A percentile compares a stretch with the other conserved stretches of the same genome.
Conservation (phyloP, 2,797 vertebrate species). For the Bufotes viridis region DNA sequence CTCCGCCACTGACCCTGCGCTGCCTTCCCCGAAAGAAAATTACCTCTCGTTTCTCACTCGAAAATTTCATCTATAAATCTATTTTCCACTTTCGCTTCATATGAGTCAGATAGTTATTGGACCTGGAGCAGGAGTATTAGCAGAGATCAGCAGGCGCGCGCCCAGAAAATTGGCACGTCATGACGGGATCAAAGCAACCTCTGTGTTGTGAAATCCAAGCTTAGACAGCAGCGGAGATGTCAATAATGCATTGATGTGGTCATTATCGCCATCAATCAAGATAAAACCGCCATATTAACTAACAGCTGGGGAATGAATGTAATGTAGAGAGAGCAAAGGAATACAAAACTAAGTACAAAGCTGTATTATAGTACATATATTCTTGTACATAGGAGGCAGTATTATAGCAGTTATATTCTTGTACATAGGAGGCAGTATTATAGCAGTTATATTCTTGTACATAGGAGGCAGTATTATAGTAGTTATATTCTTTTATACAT, state of each 20-base stretch:
- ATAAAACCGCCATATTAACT: neutral
- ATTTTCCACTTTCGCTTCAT: slow-evolving; percentile 58
- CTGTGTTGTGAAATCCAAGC: neutral
- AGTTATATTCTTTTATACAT: neutral
- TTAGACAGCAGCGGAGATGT: slow-evolving; percentile 61
- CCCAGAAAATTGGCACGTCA: neutral
- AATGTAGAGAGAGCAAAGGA: neutral
- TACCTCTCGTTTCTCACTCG: slow-evolving; percentile 62
- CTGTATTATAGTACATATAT: neutral
- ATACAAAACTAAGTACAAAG: neutral
- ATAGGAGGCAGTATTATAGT: neutral
- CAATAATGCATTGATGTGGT: slow-evolving; percentile 15
- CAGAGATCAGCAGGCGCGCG: slow-evolving; percentile 23
- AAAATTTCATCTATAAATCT: slow-evolving; percentile 65
- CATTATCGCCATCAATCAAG: neutral
- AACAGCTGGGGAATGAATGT: neutral
- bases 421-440: neutral
- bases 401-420: neutral
- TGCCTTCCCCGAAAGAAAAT: slow-evolving; percentile 59
- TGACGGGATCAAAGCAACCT: slow-evolving; percentile 20
- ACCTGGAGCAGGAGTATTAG: slow-evolving; percentile 55
- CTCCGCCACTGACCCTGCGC: slow-evolving; percentile 53
- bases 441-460: neutral
- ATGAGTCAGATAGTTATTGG: slow-evolving; percentile 56
- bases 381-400: neutral